Evolutionary conservation across 2,797 vertebrate genomes (phyloP), one percentile per base, ranked within the genome.

Genomic region (Gymnopithys bicolor): DNA sequence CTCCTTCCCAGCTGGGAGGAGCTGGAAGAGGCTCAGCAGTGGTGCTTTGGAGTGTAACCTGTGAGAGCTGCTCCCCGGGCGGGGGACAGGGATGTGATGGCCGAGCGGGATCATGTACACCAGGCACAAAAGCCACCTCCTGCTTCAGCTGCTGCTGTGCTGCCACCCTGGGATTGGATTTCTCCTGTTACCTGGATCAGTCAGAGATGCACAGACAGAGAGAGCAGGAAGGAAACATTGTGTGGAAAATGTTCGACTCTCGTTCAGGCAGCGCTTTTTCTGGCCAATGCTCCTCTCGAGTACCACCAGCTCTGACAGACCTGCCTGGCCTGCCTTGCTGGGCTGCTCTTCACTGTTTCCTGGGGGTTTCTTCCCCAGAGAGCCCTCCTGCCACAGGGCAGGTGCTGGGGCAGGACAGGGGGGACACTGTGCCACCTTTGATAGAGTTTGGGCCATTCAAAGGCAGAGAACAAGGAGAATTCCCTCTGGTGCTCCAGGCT

Each of bases 31-130:
- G 39, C 56, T 63, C 12, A 1, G 15, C 11, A 37, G 22, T 0
- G 18, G 0, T 7, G 11, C 39, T 81, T 30, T 3, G 8, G n/a
- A 59, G 69, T 0, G 0, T 11, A 48, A 63, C 7, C 66, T 39
- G 11, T 0, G 1, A 1, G n/a, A 53, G 53, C 37, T 46, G 69
- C 48, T 24, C 45, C 2, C 0, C 27, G 78, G 5, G 13, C 4
- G 5, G 2, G 1, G 63, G 13, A 85, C 45, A 66, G 60, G 53
- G 69, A 81, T 60, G 33, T 17, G 11, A 63, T 14, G 59, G 46
- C 76, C 19, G 59, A 8, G 11, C 5, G 2, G 5, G 41, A 41
- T 73, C 11, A 0, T 11, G 16, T 43, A 7, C 15, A 32, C 37
- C 30, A 1, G 39, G 23, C 43, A 79, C 60, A 62, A 22, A 62